Evolutionary conservation across 2,797 vertebrate genomes (phyloP).

Genomic region (Gastrophryne carolinensis): DNA sequence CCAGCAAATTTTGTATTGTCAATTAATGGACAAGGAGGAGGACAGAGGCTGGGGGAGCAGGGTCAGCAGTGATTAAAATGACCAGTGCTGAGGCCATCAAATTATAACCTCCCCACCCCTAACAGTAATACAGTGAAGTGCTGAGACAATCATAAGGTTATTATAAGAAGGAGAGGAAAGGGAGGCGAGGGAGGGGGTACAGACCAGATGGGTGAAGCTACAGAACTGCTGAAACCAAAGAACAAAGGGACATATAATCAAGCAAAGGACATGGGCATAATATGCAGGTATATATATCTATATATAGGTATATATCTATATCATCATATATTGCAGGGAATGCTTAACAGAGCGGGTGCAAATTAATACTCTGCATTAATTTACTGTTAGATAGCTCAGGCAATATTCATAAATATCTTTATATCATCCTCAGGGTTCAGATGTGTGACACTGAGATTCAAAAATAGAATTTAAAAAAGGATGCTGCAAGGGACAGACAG

Average conservation of each 20-base stretch:
- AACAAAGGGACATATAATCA: background rate
- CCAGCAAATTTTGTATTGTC: constrained; percentile 36
- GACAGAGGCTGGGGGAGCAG: constrained; percentile 11
- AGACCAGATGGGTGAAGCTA: background rate
- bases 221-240: background rate
- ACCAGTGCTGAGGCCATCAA: constrained; percentile 44
- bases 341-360: too few relatives aligned
- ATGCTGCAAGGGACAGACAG: too few relatives aligned
- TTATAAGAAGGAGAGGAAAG: constrained; percentile 22
- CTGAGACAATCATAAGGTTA: constrained; percentile 47
- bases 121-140: constrained; percentile 44
- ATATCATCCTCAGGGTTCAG: too few relatives aligned
- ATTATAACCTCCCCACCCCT: constrained; percentile 26
- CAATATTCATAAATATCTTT: too few relatives aligned
- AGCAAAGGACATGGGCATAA: background rate
- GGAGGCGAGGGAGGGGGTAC: background rate
- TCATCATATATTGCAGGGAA: too few relatives aligned
- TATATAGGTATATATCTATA: too few relatives aligned
- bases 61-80: constrained; percentile 47
- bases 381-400: too few relatives aligned
- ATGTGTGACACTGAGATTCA: too few relatives aligned
- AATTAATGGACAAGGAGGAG: constrained; percentile 43
- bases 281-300: background rate
- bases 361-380: too few relatives aligned
- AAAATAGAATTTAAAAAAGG: too few relatives aligned